Evolutionary conservation across 2,797 vertebrate species (phyloP).

Genomic region (Amblyopsis hoosieri): DNA sequence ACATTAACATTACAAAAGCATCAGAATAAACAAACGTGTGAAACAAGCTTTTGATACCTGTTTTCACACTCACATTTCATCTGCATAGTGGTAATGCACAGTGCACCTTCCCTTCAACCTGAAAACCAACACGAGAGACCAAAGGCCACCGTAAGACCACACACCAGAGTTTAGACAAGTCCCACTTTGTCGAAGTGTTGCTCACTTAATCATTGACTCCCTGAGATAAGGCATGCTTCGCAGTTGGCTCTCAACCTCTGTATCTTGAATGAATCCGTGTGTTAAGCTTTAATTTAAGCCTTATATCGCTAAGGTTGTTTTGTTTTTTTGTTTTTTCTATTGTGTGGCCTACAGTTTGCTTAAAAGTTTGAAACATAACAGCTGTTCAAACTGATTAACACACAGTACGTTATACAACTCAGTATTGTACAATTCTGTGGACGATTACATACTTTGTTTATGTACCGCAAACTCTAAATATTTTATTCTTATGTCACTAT

Average conservation of each 20-base stretch:
- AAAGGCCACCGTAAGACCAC: slow-evolving; percentile 29
- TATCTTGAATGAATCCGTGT: not conserved
- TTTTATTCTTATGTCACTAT: too few species aligned
- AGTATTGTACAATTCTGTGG: too few species aligned
- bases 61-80: slow-evolving; percentile 30
- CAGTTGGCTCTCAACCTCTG: not conserved
- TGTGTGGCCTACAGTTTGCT: too few species aligned
- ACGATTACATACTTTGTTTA: too few species aligned
- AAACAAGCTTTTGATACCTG: not conserved
- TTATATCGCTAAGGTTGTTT: not conserved
- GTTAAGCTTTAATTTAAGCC: not conserved
- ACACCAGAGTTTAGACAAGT: not conserved
- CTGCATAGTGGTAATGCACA: slow-evolving; percentile 25
- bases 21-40: not conserved
- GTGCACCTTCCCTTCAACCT: slow-evolving; percentile 35
- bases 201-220: not conserved
- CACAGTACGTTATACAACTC: too few species aligned
- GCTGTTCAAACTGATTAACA: too few species aligned
- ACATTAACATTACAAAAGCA: slow-evolving; percentile 3
- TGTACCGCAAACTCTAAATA: too few species aligned
- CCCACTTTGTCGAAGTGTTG: not conserved
- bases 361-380: too few species aligned
- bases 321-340: not conserved
- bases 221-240: not conserved
- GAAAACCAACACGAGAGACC: slow-evolving; percentile 18